Percentiles rank a stretch among this genome's conserved stretches.
phyloP scores from a whole-genome alignment of 2,797 vertebrate species.

The Girardinus metallicus region DNA sequence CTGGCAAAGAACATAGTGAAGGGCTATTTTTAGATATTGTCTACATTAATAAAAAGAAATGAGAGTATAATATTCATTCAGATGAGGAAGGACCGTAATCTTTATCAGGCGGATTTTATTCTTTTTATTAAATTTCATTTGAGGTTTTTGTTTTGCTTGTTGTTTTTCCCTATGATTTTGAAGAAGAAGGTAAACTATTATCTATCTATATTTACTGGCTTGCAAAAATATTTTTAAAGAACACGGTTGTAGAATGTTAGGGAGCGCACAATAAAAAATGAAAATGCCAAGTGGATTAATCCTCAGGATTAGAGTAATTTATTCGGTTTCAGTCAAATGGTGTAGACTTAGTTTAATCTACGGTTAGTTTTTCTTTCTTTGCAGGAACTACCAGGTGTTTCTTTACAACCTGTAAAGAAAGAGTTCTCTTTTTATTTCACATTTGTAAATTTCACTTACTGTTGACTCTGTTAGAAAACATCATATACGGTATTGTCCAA shows the following conservation, averaged over 20 bases:
- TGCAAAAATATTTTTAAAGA: background rate
- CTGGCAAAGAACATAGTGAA: background rate
- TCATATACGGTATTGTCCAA: background rate
- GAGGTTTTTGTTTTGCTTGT: background rate
- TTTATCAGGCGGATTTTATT: background rate
- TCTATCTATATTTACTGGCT: background rate
- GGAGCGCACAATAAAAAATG: background rate
- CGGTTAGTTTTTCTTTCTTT: background rate
- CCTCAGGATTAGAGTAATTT: background rate
- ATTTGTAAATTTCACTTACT: background rate
- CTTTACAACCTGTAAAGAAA: no score
- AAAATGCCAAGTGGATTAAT: background rate
- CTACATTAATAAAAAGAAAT: background rate
- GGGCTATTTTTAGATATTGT: background rate
- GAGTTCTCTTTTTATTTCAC: background rate
- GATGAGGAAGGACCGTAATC: background rate
- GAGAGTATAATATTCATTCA: background rate
- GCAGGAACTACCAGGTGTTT: background rate
- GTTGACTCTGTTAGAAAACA: background rate
- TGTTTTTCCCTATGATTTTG: background rate
- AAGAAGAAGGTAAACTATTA: background rate
- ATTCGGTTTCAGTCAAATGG: background rate
- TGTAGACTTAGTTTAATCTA: background rate
- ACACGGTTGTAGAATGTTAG: background rate
- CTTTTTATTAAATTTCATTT: background rate